Conservation (phyloP, 1,140 invertebrate genomes). For the Oscheius sp. region DNA sequence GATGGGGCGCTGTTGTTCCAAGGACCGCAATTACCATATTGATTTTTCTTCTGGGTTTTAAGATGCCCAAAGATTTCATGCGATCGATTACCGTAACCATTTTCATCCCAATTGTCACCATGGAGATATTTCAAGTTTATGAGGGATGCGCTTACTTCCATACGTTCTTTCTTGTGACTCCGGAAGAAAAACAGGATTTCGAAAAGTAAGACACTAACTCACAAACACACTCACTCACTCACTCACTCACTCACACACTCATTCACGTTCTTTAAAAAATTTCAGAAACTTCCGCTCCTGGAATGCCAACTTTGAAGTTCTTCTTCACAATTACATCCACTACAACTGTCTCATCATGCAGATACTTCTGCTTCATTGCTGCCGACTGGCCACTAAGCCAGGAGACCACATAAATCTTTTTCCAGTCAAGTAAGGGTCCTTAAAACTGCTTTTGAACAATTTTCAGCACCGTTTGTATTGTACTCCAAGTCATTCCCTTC, state of each 20-base stretch:
- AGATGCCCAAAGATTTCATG: conserved; percentile 25
- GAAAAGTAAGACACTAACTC: conserved; percentile 9
- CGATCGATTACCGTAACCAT: conserved; percentile 19
- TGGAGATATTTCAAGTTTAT: conserved; percentile 21
- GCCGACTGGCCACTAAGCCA: conserved; percentile 8
- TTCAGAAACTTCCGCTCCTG: not conserved
- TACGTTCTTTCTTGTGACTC: not conserved
- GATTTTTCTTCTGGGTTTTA: conserved; percentile 17
- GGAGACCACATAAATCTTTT: conserved; percentile 22
- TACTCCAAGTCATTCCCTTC: conserved; percentile 24
- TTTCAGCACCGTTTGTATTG: conserved; percentile 19
- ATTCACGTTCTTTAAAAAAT: too few species aligned
- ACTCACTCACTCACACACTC: too few species aligned
- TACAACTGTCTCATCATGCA: conserved; percentile 9
- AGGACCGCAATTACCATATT: conserved; percentile 4
- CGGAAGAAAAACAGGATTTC: not conserved
- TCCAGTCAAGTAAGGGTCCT: not conserved
- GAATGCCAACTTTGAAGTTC: not conserved
- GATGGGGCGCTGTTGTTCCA: not conserved
- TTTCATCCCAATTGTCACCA: conserved; percentile 12
- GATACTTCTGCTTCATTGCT: conserved; percentile 4
- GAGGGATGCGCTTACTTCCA: not conserved
- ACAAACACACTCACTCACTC: too few species aligned
- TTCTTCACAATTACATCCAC: not conserved
- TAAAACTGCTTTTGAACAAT: not conserved